Base-by-base conservation (phyloP, 2,797 vertebrate species). In the Discoglossus pictus region DNA sequence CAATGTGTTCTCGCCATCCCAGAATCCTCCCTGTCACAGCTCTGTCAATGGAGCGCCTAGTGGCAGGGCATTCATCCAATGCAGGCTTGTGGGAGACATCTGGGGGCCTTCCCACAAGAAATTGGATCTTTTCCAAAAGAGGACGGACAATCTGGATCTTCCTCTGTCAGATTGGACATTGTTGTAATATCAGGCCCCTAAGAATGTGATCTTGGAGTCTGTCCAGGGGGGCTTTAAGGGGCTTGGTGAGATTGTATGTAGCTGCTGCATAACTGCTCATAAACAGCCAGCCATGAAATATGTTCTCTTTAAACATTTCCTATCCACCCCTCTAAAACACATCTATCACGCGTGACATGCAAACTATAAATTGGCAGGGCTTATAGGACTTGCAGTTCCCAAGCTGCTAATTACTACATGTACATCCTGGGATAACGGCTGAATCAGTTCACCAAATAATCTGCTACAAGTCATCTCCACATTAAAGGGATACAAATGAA, bases 321-420 rank as follows among this genome's bases (percentile, higher is more conserved):
- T 20, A 46, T 13, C 27, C 9, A 16, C 34, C 16, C 15, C 63
- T 18, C n/a, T n/a, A n/a, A n/a, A n/a, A n/a, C n/a, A 65, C 58
- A 48, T 66, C 13, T 39, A 66, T 66, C 63, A 56, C 15, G 35
- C 15, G 1, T 66, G 64, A 31, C 53, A 50, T 12, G 18, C 24
- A 17, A 27, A 25, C 23, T 27, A n/a, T 58, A 39, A 23, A 15
- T 46, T 47, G 51, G 63, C 52, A 51, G 23, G 35, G 18, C 35
- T 9, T 2, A 27, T 12, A 34, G 52, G 40, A 66, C 35, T 48
- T 21, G 12, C 34, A 50, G 43, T 48, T 48, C 64, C 64, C 23
- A 52, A 15, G 7, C 8, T 31, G 8, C 8, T 53, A 53, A 43
- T 63, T 42, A 43, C 24, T 52, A 20, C 21, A 25, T 36, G 35